phyloP scores from a whole-genome alignment of 2,797 vertebrate genomes.

The Pantherophis alleghaniensis region DNA sequence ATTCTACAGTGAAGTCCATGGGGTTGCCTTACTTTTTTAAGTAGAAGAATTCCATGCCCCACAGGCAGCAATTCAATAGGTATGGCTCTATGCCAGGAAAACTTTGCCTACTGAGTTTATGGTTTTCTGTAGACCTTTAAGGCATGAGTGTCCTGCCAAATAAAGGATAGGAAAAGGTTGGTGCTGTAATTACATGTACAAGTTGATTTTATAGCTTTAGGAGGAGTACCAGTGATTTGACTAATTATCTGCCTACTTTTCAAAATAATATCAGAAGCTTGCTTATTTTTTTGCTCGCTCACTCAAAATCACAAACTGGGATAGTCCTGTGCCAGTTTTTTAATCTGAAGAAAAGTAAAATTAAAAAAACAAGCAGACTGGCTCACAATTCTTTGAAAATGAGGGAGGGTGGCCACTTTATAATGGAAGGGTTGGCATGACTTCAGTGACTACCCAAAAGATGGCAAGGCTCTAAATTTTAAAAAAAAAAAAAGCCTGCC shows the following conservation, averaged over 20 bases:
- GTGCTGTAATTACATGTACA: neutral
- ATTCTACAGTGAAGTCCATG: neutral
- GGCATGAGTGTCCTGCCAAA: neutral
- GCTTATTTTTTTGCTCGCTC: constrained; percentile 21
- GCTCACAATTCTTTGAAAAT: constrained; percentile 53
- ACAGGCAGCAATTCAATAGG: neutral
- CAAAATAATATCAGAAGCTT: constrained; percentile 52
- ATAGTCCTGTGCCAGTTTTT: constrained; percentile 41
- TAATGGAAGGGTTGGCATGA: constrained; percentile 65
- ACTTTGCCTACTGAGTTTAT: neutral
- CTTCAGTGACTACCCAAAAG: constrained; percentile 51
- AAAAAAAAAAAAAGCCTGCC: constrained; percentile 14
- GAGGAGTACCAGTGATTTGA: neutral
- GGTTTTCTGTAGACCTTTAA: neutral
- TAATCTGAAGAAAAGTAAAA: constrained; percentile 24
- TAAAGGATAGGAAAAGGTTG: neutral
- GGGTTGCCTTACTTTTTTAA: neutral
- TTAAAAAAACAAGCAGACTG: constrained; percentile 41
- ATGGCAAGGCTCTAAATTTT: constrained; percentile 27
- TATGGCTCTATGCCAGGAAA: neutral
- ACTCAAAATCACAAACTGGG: constrained; percentile 34
- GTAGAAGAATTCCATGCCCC: neutral
- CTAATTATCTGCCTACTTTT: neutral
- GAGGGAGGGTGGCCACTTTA: constrained; percentile 52
- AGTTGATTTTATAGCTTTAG: neutral